Conservation (phyloP, 2,888 invertebrate species). For the Myopa testacea region DNA sequence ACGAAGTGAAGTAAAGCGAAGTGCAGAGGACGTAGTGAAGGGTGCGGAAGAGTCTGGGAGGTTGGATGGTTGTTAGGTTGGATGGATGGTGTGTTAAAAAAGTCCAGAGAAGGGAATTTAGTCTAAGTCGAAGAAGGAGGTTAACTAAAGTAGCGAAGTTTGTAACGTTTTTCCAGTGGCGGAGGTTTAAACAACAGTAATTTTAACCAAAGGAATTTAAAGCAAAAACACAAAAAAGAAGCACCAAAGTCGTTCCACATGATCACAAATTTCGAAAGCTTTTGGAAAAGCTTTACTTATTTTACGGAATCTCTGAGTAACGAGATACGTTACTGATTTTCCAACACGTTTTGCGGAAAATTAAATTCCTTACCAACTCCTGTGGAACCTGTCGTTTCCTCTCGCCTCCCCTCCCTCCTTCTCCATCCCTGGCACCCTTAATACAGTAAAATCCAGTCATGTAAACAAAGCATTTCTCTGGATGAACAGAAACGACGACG, state of each 20-base stretch:
- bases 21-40: not conserved
- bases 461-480: too few species aligned
- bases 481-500: not conserved
- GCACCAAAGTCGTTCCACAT: too few species aligned
- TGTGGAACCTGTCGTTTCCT: not conserved
- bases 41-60: not conserved
- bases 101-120: not conserved
- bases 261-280: not conserved
- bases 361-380: not conserved
- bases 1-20: not conserved
- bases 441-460: too few species aligned
- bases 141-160: too few species aligned
- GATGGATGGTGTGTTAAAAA: not conserved
- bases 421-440: not conserved
- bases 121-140: not conserved
- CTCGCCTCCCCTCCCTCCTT: too few species aligned
- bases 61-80: not conserved
- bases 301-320: too few species aligned
- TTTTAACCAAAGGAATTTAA: too few species aligned
- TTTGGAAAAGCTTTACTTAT: not conserved
- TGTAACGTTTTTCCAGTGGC: not conserved
- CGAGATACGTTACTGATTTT: too few species aligned
- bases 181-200: not conserved
- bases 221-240: too few species aligned
- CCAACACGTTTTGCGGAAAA: not conserved